Evolutionary conservation across 23 tunicate species (phyloP).

Genomic region (Botrylloides violaceus): DNA sequence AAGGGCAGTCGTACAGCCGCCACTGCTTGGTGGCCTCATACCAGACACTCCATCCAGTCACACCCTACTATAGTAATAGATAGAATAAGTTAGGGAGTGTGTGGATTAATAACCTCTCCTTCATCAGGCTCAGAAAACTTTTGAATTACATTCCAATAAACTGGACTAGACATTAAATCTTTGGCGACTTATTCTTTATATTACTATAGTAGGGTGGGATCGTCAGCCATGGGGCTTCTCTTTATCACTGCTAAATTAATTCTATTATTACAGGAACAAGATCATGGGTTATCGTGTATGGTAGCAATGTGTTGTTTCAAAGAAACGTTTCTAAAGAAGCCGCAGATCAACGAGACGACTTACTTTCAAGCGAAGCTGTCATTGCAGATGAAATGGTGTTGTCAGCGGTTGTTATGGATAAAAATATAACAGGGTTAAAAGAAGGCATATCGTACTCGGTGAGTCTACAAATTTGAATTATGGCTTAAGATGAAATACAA

Average conservation of each 20-base stretch:
- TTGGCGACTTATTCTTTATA: too few species aligned
- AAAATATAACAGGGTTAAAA: not conserved
- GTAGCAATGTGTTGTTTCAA: not conserved
- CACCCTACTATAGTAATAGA: not conserved
- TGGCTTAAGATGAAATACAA: not conserved
- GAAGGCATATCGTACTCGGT: not conserved
- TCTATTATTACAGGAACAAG: not conserved
- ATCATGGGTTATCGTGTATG: not conserved
- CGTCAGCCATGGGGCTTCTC: too few species aligned
- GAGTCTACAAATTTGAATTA: not conserved
- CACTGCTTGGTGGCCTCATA: not conserved
- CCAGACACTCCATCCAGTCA: not conserved
- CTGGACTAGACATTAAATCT: too few species aligned
- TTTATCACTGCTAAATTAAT: too few species aligned
- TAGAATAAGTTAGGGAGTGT: not conserved
- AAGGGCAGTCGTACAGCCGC: not conserved
- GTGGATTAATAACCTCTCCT: too few species aligned
- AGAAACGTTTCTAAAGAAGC: not conserved
- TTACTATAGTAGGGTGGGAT: too few species aligned
- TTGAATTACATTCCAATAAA: too few species aligned
- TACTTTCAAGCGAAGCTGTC: not conserved
- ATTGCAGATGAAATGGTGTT: not conserved
- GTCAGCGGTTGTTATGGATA: not conserved
- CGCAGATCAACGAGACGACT: not conserved
- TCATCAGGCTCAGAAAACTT: too few species aligned